Conservation (phyloP, 2,797 vertebrate species). For the Trachops cirrhosus region DNA sequence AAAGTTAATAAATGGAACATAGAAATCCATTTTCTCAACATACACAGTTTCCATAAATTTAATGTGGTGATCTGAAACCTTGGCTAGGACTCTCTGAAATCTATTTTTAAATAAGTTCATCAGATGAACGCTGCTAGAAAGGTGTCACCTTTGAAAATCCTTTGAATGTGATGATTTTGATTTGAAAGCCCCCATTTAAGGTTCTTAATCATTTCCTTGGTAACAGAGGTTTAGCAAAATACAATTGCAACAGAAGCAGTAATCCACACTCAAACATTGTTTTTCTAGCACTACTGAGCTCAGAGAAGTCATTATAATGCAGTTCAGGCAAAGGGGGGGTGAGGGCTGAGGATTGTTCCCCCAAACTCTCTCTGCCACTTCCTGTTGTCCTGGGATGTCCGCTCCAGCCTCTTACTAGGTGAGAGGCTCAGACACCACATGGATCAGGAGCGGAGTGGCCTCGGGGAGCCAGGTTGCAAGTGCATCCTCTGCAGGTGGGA, state of each 20-base stretch:
- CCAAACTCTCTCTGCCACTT: neutral
- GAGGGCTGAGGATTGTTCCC: neutral
- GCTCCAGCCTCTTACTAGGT: neutral
- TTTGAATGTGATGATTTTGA: slow-evolving; percentile 32
- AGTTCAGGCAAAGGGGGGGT: neutral
- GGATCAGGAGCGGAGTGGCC: neutral
- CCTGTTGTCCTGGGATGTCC: neutral
- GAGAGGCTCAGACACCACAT: neutral
- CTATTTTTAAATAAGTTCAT: slow-evolving; percentile 33
- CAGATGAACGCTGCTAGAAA: neutral
- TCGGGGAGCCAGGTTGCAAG: neutral
- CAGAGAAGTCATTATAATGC: neutral
- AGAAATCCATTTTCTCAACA: neutral
- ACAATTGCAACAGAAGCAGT: neutral
- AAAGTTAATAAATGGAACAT: neutral
- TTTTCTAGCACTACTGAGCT: neutral
- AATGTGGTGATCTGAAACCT: slow-evolving; percentile 21
- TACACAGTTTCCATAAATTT: neutral
- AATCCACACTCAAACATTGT: neutral
- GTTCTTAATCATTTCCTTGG: slow-evolving; percentile 53
- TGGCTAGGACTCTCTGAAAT: slow-evolving; percentile 5
- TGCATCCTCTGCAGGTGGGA: neutral
- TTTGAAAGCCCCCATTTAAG: slow-evolving; percentile 40
- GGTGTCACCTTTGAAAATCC: slow-evolving; percentile 12
- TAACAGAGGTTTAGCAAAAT: slow-evolving; percentile 61